Evolutionary conservation across 1,140 invertebrate genomes (phyloP).

Genomic region (Drosophila sturtevanti): DNA sequence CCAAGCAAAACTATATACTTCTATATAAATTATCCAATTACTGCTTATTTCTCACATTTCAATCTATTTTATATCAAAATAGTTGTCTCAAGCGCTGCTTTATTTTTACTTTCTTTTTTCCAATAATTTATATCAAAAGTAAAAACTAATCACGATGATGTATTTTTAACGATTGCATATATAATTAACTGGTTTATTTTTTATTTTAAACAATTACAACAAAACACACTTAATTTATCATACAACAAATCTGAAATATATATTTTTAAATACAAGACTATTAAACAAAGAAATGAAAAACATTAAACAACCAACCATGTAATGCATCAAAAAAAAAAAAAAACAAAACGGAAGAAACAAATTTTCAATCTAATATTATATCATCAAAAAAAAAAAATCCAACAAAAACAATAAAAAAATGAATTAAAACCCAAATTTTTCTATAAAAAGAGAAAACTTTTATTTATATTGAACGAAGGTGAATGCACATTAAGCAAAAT

Average conservation of each 20-base stretch:
- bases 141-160: slow-evolving; percentile 45
- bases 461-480: slow-evolving; percentile 1
- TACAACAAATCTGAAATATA: slow-evolving; percentile 55
- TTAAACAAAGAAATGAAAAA: slow-evolving; percentile 2
- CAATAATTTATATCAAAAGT: not conserved
- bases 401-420: slow-evolving; percentile 36
- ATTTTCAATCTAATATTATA: slow-evolving; percentile 28
- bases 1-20: slow-evolving; percentile 29
- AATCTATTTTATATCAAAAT: not conserved
- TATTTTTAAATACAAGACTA: slow-evolving; percentile 47
- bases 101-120: not conserved
- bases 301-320: slow-evolving; percentile 37
- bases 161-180: slow-evolving; percentile 48
- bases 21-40: not conserved
- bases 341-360: not conserved
- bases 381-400: slow-evolving; percentile 37
- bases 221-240: slow-evolving; percentile 68
- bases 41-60: not conserved
- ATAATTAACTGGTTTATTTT: slow-evolving; percentile 69
- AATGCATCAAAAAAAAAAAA: slow-evolving; percentile 47
- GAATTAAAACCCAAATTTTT: slow-evolving; percentile 63
- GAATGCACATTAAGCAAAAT: not conserved
- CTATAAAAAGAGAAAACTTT: slow-evolving; percentile 8
- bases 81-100: not conserved
- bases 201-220: slow-evolving; percentile 38